Base-by-base conservation (phyloP, 2,888 invertebrate species). In the Therioaphis trifolii region DNA sequence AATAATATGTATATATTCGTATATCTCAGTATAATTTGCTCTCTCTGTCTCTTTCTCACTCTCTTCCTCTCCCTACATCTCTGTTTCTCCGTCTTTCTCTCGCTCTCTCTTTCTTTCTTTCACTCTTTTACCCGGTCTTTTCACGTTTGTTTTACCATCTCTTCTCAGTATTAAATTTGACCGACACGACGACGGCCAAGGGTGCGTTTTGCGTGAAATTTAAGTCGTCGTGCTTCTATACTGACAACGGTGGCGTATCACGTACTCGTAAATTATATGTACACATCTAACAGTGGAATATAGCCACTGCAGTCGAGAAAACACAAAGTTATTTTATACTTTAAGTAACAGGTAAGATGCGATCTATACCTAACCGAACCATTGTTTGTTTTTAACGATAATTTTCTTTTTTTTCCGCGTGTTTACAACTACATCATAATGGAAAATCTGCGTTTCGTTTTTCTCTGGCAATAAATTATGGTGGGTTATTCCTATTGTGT, bases 181-280 rank as follows among this genome's bases (percentile, higher is more conserved):
- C 74, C 75, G 75, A n/a, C 75, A 58, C 58, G 58, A 27, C 75
- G 43, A 29, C 43, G 43, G 43, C 55, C n/a, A 40, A 55, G 74
- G 55, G 55, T 55, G 55, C 74, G 55, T 74, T 74, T 55, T 21
- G 3, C 49, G 7, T 24, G 5, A 69, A 2, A 29, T 24, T n/a
- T n/a, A n/a, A n/a, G n/a, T n/a, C n/a, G n/a, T n/a, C n/a, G n/a
- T n/a, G n/a, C n/a, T n/a, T n/a, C n/a, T n/a, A n/a, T n/a, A n/a
- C n/a, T n/a, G n/a, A n/a, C n/a, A n/a, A n/a, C n/a, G n/a, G n/a
- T n/a, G n/a, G n/a, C n/a, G n/a, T n/a, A n/a, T n/a, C n/a, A n/a
- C n/a, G n/a, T n/a, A n/a, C n/a, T n/a, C n/a, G n/a, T n/a, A n/a
- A n/a, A n/a, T n/a, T n/a, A n/a, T n/a, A n/a, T n/a, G n/a, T n/a